phyloP scores from a whole-genome alignment of 2,888 invertebrate species.

The Lathronympha strigana region DNA sequence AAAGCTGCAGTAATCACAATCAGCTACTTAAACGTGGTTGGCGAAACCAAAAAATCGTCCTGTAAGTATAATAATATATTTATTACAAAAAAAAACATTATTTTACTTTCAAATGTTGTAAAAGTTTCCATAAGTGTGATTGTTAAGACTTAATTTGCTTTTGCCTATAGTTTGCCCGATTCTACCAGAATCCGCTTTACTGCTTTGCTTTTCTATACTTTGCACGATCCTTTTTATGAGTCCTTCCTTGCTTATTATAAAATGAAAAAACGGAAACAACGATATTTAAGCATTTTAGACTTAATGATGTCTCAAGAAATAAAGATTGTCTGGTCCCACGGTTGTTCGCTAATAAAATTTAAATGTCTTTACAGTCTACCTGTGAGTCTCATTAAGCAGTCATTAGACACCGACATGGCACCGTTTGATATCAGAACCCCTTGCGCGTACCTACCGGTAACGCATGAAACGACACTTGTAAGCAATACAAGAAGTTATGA shows the following conservation, averaged over 20 bases:
- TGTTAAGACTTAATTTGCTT: no score
- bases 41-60: no score
- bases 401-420: conserved; percentile 29
- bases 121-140: no score
- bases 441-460: conserved; percentile 11
- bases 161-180: not conserved
- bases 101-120: no score
- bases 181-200: not conserved
- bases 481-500: conserved; percentile 31
- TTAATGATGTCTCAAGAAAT: not conserved
- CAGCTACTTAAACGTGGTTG: no score
- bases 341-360: conserved; percentile 27
- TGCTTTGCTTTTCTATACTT: not conserved
- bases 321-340: conserved; percentile 16
- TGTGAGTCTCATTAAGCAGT: conserved; percentile 25
- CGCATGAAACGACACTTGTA: conserved; percentile 22
- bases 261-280: not conserved
- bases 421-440: conserved; percentile 38
- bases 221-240: not conserved
- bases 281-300: not conserved
- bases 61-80: no score
- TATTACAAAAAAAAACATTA: no score
- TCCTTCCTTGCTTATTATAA: not conserved
- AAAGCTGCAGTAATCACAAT: no score
- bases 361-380: conserved; percentile 32